A percentile compares a stretch with the other conserved stretches of the same genome.
Evolutionary conservation across 2,797 vertebrate genomes (phyloP).

Genomic region (Sternarchorhynchus goeldii): DNA sequence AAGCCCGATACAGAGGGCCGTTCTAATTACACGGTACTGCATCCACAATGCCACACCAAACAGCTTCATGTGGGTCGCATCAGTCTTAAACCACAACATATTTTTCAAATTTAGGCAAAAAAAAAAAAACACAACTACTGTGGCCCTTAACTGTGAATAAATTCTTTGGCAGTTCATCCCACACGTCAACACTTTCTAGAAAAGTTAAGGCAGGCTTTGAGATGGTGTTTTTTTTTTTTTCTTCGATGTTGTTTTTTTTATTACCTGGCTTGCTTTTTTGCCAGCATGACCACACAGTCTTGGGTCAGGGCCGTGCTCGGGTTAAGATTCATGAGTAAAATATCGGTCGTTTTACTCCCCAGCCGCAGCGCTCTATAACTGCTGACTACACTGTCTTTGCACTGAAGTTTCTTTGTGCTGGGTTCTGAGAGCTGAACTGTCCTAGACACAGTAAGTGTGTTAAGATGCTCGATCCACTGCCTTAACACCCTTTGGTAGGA

Average conservation of each 20-base stretch:
- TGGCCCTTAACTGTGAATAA: background rate
- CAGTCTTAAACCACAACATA: background rate
- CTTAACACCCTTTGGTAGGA: background rate
- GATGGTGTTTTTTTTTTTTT: background rate
- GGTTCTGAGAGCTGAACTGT: no score
- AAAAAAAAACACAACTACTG: background rate
- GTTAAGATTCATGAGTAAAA: background rate
- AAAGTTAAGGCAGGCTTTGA: background rate
- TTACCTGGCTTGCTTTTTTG: background rate
- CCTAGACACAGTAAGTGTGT: no score
- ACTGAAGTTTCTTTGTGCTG: no score
- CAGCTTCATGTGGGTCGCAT: background rate
- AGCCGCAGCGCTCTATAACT: background rate
- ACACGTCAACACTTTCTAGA: background rate
- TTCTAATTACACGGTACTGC: slow-evolving; percentile 6
- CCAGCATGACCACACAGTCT: no score
- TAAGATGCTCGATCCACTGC: no score
- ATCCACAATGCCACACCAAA: background rate
- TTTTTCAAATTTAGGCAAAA: background rate
- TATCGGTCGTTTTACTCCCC: background rate
- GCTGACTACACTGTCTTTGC: background rate
- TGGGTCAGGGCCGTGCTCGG: background rate
- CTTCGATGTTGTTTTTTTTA: background rate
- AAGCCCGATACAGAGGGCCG: background rate
- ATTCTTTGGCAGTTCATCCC: background rate